Evolutionary conservation across 2,113 vertebrate genomes (phyloP).

Genomic region (Caranx ignobilis): DNA sequence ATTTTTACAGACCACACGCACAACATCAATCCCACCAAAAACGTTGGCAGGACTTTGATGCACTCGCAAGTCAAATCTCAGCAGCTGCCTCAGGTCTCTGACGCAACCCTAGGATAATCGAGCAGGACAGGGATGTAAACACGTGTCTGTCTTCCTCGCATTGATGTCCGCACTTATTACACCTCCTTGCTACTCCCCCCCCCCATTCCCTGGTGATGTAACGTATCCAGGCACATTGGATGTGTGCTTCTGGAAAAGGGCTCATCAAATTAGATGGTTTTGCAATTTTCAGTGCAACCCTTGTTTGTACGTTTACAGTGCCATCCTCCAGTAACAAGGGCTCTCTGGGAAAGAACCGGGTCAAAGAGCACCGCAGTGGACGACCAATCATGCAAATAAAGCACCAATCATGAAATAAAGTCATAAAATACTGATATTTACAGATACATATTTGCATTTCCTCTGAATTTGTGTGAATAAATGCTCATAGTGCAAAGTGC

Average conservation of each 20-base stretch:
- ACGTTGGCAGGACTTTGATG: conserved; percentile 55
- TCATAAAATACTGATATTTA: background rate
- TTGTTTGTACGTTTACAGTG: conserved; percentile 4
- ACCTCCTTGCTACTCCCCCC: background rate
- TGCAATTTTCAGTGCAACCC: conserved; percentile 38
- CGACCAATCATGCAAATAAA: too few relatives aligned
- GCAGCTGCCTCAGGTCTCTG: conserved; percentile 38
- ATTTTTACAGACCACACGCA: background rate
- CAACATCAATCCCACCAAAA: conserved; percentile 23
- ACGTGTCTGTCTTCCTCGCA: conserved; percentile 38
- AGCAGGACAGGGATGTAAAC: conserved; percentile 36
- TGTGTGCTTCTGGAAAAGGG: conserved; percentile 38
- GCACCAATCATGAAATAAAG: background rate
- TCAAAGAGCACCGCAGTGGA: background rate
- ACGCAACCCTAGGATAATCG: conserved; percentile 59
- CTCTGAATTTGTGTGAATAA: background rate
- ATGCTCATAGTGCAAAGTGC: background rate
- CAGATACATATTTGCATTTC: background rate
- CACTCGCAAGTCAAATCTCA: conserved; percentile 21
- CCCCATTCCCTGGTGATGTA: conserved; percentile 48
- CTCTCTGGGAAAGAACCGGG: background rate
- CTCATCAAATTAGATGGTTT: conserved; percentile 47
- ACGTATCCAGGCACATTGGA: conserved; percentile 25
- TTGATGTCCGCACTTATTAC: conserved; percentile 43
- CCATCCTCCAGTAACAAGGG: background rate